phyloP scores from a whole-genome alignment of 1,140 invertebrate species.

The Aphelenchoides avenae region DNA sequence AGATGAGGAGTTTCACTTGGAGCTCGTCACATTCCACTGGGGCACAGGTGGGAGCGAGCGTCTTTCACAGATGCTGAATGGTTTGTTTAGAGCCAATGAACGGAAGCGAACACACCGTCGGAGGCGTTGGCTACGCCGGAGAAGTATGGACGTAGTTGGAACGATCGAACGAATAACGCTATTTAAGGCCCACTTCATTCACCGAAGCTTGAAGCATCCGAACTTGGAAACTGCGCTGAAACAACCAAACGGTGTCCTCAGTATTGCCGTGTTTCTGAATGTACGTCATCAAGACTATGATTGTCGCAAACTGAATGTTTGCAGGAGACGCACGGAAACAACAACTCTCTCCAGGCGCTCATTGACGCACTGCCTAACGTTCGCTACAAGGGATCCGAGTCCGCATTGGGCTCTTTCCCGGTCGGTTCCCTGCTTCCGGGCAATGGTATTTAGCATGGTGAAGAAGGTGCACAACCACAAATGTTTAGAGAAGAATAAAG shows the following conservation, averaged over 20 bases:
- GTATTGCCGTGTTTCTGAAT: slow-evolving; percentile 54
- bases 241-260: slow-evolving; percentile 54
- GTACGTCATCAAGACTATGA: slow-evolving; percentile 22
- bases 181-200: slow-evolving; percentile 51
- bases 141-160: too few species aligned
- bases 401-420: slow-evolving; percentile 32
- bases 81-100: slow-evolving; percentile 53
- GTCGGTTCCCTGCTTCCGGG: slow-evolving; percentile 33
- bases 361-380: slow-evolving; percentile 49
- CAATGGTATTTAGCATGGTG: slow-evolving; percentile 9
- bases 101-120: slow-evolving; percentile 55
- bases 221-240: slow-evolving; percentile 49
- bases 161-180: too few species aligned
- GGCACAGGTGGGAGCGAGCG: slow-evolving; percentile 32
- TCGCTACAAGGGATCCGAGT: slow-evolving; percentile 46
- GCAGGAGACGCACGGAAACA: slow-evolving; percentile 56
- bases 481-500: slow-evolving; percentile 50
- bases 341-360: slow-evolving; percentile 43
- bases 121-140: slow-evolving; percentile 57
- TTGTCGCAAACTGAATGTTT: slow-evolving; percentile 6
- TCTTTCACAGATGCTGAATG: neutral
- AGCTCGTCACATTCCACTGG: slow-evolving; percentile 53
- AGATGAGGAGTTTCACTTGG: slow-evolving; percentile 56
- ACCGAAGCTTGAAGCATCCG: slow-evolving; percentile 54
- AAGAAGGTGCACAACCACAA: neutral